Evolutionary conservation across 1,140 invertebrate genomes (phyloP).

Genomic region (Macrosteles quadrilineatus): DNA sequence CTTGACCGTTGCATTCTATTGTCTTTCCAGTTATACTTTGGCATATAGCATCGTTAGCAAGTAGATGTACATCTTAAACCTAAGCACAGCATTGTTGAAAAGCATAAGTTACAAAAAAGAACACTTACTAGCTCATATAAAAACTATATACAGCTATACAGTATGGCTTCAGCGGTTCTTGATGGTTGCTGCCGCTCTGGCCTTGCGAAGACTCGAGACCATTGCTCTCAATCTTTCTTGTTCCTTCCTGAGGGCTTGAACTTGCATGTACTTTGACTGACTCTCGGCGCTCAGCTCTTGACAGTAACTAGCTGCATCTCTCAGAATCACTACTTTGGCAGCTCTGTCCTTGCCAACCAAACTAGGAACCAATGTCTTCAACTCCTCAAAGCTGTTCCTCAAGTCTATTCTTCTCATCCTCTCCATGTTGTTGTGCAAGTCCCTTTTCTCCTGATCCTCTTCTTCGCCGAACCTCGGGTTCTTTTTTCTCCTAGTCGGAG

Average conservation of each 20-base stretch:
- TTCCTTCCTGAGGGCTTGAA: conserved; percentile 57
- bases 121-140: background rate
- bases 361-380: conserved; percentile 75
- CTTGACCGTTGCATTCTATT: conserved; percentile 18
- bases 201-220: conserved; percentile 51
- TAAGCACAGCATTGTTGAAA: conserved; percentile 13
- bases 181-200: background rate
- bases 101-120: conserved; percentile 18
- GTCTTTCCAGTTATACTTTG: conserved; percentile 18
- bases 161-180: too few relatives aligned
- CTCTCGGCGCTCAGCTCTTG: conserved; percentile 61
- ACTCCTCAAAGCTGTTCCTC: conserved; percentile 77
- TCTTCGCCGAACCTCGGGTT: background rate
- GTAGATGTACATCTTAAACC: background rate
- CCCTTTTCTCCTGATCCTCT: conserved; percentile 70
- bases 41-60: conserved; percentile 11
- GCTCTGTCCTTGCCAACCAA: conserved; percentile 75
- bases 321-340: conserved; percentile 82
- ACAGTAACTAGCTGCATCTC: conserved; percentile 74
- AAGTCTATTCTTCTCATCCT: conserved; percentile 81
- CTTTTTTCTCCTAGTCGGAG: conserved; percentile 33
- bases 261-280: conserved; percentile 49
- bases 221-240: conserved; percentile 59
- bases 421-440: conserved; percentile 89
- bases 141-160: conserved; percentile 5